Evolutionary conservation across 2,797 vertebrate species (phyloP).

Genomic region (Rhinichthys osculus): DNA sequence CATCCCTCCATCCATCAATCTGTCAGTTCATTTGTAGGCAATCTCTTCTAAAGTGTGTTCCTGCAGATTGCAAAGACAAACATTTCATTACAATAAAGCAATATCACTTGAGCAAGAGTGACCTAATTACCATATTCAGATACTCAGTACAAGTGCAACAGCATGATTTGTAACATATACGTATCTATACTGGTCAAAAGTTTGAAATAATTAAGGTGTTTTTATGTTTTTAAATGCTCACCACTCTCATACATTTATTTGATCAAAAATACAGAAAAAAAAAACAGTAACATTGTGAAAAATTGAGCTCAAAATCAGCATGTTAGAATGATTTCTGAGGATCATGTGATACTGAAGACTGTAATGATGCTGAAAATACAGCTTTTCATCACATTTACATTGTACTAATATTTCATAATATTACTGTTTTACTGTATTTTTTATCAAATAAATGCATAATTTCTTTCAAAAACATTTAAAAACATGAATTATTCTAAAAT

Average conservation of each 20-base stretch:
- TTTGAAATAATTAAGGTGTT: neutral
- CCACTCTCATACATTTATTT: neutral
- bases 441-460: neutral
- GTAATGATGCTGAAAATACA: neutral
- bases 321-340: neutral
- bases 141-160: neutral
- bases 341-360: neutral
- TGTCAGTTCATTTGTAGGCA: neutral
- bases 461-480: neutral
- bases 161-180: neutral
- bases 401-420: neutral
- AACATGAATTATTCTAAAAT: no score
- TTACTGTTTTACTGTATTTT: neutral
- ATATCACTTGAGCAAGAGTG: neutral
- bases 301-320: neutral
- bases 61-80: constrained; percentile 4
- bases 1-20: neutral
- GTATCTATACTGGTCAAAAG: neutral
- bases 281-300: neutral
- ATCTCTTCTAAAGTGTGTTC: neutral
- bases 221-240: neutral
- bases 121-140: neutral
- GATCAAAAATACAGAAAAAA: neutral
- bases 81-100: neutral
- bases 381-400: neutral